Percentiles rank a stretch among this genome's conserved stretches.
phyloP scores from a whole-genome alignment of 1,140 invertebrate species.

The Asobara japonica region DNA sequence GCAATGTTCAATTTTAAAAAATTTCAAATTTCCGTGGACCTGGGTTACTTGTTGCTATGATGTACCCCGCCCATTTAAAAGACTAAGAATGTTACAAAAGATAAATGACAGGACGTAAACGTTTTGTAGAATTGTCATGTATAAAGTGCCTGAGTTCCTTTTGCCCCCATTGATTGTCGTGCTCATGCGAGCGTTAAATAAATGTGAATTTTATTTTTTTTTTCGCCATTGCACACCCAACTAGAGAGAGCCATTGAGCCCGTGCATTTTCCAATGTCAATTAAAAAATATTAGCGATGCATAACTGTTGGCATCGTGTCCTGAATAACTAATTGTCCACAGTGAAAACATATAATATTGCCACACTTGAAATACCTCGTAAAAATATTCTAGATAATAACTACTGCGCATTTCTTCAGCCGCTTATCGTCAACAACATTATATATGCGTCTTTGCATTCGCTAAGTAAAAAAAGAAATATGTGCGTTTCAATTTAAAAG shows the following conservation, averaged over 20 bases:
- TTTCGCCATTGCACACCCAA: background rate
- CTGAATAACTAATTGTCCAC: slow-evolving; percentile 1
- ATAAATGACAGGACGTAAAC: slow-evolving; percentile 3
- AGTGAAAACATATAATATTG: background rate
- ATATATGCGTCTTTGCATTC: background rate
- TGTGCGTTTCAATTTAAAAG: background rate
- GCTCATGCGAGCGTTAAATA: slow-evolving; percentile 1
- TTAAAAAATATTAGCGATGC: slow-evolving; percentile 7
- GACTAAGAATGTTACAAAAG: background rate
- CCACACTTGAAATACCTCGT: background rate
- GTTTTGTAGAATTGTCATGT: background rate
- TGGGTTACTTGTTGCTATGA: background rate
- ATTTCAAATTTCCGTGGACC: background rate
- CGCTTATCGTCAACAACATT: background rate
- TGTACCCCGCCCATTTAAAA: background rate
- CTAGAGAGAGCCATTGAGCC: background rate
- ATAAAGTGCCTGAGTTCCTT: background rate
- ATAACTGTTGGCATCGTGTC: slow-evolving; percentile 7
- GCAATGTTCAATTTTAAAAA: too few species aligned
- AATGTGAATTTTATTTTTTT: background rate
- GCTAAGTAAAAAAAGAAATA: background rate
- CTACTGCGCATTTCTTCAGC: background rate
- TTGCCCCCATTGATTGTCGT: background rate
- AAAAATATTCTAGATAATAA: background rate
- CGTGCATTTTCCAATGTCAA: background rate